Evolutionary conservation across 2,888 invertebrate species (phyloP).

Genomic region (Archips xylosteana): DNA sequence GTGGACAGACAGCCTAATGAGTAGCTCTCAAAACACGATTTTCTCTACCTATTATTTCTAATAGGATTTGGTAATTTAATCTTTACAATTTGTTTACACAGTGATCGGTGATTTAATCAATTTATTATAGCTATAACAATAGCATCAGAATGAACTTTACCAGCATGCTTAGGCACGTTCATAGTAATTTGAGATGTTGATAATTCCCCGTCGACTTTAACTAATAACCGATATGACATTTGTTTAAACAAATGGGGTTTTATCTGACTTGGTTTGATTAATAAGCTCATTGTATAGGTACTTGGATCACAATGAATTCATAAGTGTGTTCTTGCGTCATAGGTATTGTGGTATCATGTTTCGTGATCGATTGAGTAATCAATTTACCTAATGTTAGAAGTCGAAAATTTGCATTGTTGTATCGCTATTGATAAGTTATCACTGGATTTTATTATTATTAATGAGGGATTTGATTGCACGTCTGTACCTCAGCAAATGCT

Average conservation of each 20-base stretch:
- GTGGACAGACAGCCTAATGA: too few species aligned
- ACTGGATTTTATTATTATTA: background rate
- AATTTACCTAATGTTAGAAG: conserved; percentile 37
- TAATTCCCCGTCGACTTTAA: conserved; percentile 38
- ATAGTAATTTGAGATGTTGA: conserved; percentile 38
- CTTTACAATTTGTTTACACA: conserved; percentile 21
- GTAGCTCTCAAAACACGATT: too few species aligned
- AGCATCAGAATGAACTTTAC: conserved; percentile 24
- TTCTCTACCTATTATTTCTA: background rate
- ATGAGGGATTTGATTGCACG: background rate
- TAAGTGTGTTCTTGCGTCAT: conserved; percentile 42
- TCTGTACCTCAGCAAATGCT: background rate
- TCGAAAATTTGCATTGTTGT: conserved; percentile 34
- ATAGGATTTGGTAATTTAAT: background rate
- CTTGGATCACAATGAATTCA: conserved; percentile 32
- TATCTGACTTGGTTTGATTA: conserved; percentile 39
- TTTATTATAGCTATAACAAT: conserved; percentile 26
- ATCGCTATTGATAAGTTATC: conserved; percentile 13
- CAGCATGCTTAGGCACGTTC: conserved; percentile 18
- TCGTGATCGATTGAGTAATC: conserved; percentile 41
- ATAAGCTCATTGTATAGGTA: conserved; percentile 41
- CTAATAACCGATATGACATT: conserved; percentile 43
- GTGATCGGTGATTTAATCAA: conserved; percentile 13
- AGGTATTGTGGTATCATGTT: conserved; percentile 40
- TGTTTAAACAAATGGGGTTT: conserved; percentile 36